Conservation (phyloP, 2,888 invertebrate genomes). For the Cyclophora punctaria region DNA sequence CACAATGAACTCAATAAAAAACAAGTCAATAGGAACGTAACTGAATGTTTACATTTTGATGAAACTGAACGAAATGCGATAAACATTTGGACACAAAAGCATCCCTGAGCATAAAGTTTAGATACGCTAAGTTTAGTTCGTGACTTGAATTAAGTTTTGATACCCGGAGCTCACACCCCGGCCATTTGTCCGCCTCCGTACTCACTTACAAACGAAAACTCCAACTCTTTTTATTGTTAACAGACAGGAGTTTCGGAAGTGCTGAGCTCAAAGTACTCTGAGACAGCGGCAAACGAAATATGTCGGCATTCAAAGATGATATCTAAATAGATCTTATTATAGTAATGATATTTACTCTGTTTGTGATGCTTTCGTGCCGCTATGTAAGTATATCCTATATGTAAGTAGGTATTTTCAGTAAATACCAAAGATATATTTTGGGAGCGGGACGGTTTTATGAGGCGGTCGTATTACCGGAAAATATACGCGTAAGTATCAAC, state of each 20-base stretch:
- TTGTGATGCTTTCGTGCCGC: too few relatives aligned
- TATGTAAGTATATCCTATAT: too few relatives aligned
- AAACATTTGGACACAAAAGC: conserved; percentile 9
- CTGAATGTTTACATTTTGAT: too few relatives aligned
- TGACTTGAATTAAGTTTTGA: conserved; percentile 12
- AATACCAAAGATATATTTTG: too few relatives aligned
- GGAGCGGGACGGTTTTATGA: too few relatives aligned
- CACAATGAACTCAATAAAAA: too few relatives aligned
- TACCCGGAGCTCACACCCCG: neutral
- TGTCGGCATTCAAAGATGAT: neutral
- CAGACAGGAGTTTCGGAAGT: conserved; percentile 7
- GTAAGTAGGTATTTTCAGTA: too few relatives aligned
- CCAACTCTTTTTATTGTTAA: conserved; percentile 6
- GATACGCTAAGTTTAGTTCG: conserved; percentile 11
- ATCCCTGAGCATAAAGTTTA: conserved; percentile 8
- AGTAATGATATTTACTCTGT: too few relatives aligned
- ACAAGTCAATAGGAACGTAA: too few relatives aligned
- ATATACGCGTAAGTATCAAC: too few relatives aligned
- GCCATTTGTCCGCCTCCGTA: neutral
- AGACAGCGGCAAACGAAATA: too few relatives aligned
- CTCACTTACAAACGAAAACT: neutral
- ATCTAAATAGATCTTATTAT: neutral
- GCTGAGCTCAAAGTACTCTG: conserved; percentile 1
- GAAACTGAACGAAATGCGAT: neutral
- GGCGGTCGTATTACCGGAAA: too few relatives aligned